Percentiles rank a stretch among this genome's conserved stretches.
These are phyloP conservation scores for Amphipyra berbera DNA, from an alignment of 2,888 invertebrate genomes.

Conservation along the genomic window DNA sequence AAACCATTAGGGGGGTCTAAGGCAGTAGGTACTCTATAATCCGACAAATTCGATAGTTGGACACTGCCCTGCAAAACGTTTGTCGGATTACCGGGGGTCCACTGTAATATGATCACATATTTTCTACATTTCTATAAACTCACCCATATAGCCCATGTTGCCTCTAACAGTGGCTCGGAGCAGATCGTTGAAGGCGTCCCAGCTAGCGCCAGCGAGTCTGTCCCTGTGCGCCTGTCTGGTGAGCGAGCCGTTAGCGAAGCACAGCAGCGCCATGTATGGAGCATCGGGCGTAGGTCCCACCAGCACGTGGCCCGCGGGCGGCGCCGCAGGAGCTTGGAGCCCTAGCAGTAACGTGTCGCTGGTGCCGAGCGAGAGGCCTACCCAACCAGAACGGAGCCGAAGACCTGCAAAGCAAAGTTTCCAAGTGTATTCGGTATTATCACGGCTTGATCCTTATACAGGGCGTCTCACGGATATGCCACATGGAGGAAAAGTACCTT, in stretches of 20 bases:
- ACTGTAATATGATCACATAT: no score
- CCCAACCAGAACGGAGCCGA: conserved; percentile 94
- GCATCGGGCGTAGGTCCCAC: conserved; percentile 95
- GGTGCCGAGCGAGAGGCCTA: conserved; percentile 97
- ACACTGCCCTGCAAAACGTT: no score
- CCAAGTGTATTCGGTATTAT: background rate
- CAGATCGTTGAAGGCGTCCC: conserved; percentile 95
- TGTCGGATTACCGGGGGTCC: no score
- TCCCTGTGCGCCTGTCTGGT: conserved; percentile 96
- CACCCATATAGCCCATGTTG: conserved; percentile 97
- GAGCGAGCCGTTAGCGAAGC: conserved; percentile 98
- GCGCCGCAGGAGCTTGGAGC: conserved; percentile 91
- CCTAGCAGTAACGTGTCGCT: conserved; percentile 97
- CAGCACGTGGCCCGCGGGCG: conserved; percentile 95
- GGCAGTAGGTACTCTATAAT: no score
- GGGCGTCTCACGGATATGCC: no score
- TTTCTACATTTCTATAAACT: no score
- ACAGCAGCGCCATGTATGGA: conserved; percentile 96
- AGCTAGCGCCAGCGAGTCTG: conserved; percentile 92
- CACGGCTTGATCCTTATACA: background rate
- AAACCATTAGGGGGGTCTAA: no score
- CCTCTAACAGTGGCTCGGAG: conserved; percentile 96
- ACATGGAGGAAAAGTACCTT: no score
- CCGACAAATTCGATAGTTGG: no score
- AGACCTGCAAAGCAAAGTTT: conserved; percentile 90